phyloP scores from a whole-genome alignment of 2,888 invertebrate genomes.

The Heliothis peltigera region DNA sequence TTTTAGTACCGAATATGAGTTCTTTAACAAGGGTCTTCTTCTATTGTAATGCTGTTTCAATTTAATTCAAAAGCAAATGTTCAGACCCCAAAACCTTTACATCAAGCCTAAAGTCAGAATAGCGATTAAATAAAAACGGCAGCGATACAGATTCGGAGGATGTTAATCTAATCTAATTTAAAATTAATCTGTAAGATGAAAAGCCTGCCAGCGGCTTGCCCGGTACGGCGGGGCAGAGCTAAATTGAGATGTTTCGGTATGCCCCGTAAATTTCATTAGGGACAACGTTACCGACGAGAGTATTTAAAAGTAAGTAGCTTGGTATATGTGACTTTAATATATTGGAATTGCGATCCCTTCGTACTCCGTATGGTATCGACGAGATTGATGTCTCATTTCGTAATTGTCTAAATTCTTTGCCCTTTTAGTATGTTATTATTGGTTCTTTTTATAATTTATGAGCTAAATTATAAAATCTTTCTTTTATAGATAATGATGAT shows the following conservation, averaged over 20 bases:
- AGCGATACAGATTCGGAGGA: constrained; percentile 75
- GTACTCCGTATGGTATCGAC: constrained; percentile 32
- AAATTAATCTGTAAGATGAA: constrained; percentile 85
- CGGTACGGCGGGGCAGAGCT: constrained; percentile 49
- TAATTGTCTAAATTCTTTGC: constrained; percentile 32
- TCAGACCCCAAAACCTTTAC: constrained; percentile 7
- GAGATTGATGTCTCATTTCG: constrained; percentile 49
- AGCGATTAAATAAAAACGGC: constrained; percentile 74
- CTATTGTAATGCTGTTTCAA: too few species aligned
- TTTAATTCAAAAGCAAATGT: neutral
- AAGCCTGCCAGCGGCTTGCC: constrained; percentile 70
- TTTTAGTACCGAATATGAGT: too few species aligned
- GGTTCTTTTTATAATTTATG: constrained; percentile 1
- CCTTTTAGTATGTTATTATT: constrained; percentile 24
- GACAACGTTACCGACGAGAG: constrained; percentile 71
- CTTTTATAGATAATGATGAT: neutral
- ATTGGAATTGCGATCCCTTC: constrained; percentile 51
- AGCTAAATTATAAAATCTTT: constrained; percentile 7
- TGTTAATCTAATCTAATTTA: constrained; percentile 85
- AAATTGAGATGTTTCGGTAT: constrained; percentile 77
- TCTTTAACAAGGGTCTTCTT: too few species aligned
- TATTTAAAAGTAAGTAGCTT: constrained; percentile 70
- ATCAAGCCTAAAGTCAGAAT: constrained; percentile 58
- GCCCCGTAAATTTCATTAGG: constrained; percentile 80
- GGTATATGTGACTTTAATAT: constrained; percentile 39